phyloP scores from a whole-genome alignment of 1,140 invertebrate species.

The Belonocnema kinseyi region DNA sequence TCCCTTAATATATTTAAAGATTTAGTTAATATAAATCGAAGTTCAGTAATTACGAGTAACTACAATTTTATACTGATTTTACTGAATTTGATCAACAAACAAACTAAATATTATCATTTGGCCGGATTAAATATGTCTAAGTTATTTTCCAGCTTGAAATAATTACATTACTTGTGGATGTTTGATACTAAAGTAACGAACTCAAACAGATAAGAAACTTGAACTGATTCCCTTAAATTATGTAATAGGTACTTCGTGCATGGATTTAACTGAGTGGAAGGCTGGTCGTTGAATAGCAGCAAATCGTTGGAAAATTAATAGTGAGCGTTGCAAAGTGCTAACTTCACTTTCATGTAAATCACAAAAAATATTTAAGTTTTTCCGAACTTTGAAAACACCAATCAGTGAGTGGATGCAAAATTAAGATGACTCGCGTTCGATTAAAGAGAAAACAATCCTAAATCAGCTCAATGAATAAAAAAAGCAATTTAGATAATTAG shows the following conservation, averaged over 20 bases:
- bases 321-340: background rate
- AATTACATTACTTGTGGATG: background rate
- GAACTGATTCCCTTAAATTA: background rate
- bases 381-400: background rate
- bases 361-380: background rate
- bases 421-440: background rate
- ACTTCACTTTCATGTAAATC: background rate
- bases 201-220: background rate
- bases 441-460: background rate
- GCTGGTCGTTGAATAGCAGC: background rate
- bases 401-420: background rate
- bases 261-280: slow-evolving; percentile 3
- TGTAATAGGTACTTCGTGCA: slow-evolving; percentile 2
- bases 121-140: no score
- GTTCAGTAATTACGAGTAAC: no score
- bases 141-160: no score
- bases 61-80: no score
- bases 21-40: no score
- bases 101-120: no score
- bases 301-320: slow-evolving; percentile 1
- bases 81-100: no score
- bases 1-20: no score
- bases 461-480: background rate
- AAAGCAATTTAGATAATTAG: background rate
- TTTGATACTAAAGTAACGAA: slow-evolving; percentile 9